These are phyloP conservation scores for Pelecanoides urinatrix DNA, from an alignment of 2,113 vertebrate species.

Conservation along the genomic window DNA sequence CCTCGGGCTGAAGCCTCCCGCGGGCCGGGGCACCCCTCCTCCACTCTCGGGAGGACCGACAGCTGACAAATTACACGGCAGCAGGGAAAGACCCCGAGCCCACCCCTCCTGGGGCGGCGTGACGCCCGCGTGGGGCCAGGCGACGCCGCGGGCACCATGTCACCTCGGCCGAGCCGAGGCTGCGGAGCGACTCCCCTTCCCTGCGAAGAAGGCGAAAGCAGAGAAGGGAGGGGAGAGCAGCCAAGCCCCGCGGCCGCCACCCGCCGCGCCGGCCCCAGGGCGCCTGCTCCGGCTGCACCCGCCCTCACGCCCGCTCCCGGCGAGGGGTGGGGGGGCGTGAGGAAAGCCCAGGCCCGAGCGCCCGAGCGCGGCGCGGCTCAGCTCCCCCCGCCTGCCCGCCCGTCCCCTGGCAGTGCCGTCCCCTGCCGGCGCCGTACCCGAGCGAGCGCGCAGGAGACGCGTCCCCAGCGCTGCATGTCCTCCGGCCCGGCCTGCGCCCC, in stretches of 20 bases:
- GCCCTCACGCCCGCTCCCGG: no score
- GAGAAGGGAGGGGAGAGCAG: background rate
- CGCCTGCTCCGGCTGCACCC: no score
- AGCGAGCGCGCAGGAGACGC: no score
- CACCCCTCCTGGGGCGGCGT: background rate
- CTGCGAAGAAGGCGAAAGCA: background rate
- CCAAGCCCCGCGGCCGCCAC: background rate
- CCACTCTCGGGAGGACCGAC: background rate
- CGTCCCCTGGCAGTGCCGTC: no score
- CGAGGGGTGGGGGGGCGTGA: no score
- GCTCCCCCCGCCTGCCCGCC: no score
- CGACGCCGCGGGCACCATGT: background rate
- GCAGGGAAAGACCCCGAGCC: background rate
- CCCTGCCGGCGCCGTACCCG: no score
- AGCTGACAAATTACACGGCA: no score
- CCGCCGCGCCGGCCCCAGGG: background rate
- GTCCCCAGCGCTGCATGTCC: no score
- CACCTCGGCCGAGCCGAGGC: background rate
- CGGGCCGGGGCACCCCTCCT: background rate
- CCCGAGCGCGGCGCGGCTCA: no score
- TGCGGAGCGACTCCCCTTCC: background rate
- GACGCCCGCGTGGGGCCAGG: background rate
- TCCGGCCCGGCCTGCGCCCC: no score
- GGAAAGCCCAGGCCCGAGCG: no score
- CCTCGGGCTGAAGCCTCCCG: background rate